These are phyloP conservation scores for Callimorpha dominula DNA, from an alignment of 2,888 invertebrate genomes.

Conservation along the genomic window DNA sequence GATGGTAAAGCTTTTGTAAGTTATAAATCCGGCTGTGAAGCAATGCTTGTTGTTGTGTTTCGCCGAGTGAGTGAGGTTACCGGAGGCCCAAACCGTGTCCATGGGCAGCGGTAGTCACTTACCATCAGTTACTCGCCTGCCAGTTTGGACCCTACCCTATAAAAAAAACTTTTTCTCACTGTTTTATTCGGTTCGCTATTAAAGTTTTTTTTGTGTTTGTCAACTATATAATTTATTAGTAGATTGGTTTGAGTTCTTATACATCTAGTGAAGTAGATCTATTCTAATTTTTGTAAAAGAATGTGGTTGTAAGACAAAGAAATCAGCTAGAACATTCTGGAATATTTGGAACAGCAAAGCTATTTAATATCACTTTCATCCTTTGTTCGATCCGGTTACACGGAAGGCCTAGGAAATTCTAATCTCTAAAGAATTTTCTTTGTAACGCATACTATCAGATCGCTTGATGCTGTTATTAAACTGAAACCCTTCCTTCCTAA, in stretches of 20 bases:
- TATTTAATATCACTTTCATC: constrained; percentile 23
- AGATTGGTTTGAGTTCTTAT: neutral
- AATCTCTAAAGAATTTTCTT: constrained; percentile 38
- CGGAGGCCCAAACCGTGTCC: too few species aligned
- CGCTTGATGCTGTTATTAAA: neutral
- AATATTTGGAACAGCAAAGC: constrained; percentile 13
- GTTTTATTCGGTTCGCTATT: too few species aligned
- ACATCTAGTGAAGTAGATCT: neutral
- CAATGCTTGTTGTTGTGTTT: too few species aligned
- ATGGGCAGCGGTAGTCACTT: too few species aligned
- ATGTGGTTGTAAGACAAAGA: neutral
- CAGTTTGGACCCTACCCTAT: too few species aligned
- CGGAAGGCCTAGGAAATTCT: constrained; percentile 36
- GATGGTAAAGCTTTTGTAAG: too few species aligned
- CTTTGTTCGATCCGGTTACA: constrained; percentile 20
- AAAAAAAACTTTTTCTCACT: too few species aligned
- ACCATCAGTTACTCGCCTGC: too few species aligned
- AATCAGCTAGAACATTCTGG: neutral
- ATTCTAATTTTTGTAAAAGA: neutral
- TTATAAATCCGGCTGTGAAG: too few species aligned
- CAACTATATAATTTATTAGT: too few species aligned
- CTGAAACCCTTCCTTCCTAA: neutral
- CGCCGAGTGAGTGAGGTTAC: too few species aligned
- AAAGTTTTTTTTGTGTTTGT: too few species aligned
- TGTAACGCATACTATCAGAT: constrained; percentile 17